phyloP scores from a whole-genome alignment of 2,113 vertebrate genomes.

The Cavia porcellus region DNA sequence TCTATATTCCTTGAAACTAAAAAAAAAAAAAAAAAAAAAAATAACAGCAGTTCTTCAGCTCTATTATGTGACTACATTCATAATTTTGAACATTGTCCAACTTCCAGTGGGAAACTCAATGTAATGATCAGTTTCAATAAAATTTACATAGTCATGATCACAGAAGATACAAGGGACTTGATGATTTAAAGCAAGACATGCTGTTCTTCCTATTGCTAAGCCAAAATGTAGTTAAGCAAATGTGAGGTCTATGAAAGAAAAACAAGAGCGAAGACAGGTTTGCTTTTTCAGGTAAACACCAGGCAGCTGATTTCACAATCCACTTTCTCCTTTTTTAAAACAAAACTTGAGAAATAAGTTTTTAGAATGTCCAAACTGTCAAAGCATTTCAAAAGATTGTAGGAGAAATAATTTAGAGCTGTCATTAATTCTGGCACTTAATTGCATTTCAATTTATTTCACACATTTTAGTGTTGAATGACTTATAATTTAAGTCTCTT shows the following conservation, averaged over 20 bases:
- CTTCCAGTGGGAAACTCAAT: not conserved
- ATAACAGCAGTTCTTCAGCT: not conserved
- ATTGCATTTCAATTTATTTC: constrained; percentile 83
- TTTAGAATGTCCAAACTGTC: constrained; percentile 11
- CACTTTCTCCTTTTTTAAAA: not conserved
- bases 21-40: not conserved
- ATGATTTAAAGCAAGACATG: not conserved
- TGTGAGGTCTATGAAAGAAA: rapidly evolving
- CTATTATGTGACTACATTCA: not conserved
- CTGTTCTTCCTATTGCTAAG: not conserved
- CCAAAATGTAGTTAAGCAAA: not conserved
- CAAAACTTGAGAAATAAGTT: constrained; percentile 46
- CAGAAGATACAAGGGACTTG: not conserved
- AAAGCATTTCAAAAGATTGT: constrained; percentile 63
- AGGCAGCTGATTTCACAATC: not conserved
- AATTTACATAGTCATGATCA: not conserved
- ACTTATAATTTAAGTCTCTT: constrained; percentile 82
- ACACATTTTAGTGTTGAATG: constrained; percentile 68
- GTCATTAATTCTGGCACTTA: constrained; percentile 81
- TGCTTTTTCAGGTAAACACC: not conserved
- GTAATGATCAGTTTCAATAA: constrained; percentile 22
- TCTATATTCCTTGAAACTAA: not conserved
- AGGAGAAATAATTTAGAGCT: constrained; percentile 63
- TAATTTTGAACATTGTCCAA: not conserved
- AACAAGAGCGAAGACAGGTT: not conserved